Conservation (phyloP, 2,113 vertebrate species). For the Taurulus bubalis region DNA sequence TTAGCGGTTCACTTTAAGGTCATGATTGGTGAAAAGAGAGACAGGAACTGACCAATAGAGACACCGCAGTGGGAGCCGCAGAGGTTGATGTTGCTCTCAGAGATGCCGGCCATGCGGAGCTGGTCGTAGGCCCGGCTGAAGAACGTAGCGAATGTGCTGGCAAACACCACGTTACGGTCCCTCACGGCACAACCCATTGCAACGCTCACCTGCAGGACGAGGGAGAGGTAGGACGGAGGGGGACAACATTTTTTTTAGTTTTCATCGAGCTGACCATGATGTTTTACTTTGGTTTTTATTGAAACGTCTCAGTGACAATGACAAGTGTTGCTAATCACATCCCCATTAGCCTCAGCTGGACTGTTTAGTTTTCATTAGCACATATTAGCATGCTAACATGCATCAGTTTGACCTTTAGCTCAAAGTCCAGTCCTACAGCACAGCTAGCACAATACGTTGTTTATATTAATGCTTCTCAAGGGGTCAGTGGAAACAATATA, state of each 20-base stretch:
- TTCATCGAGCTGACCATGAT: background rate
- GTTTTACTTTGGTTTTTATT: background rate
- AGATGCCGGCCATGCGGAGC: slow-evolving; percentile 95
- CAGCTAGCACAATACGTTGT: no score
- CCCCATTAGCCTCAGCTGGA: background rate
- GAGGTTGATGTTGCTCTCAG: slow-evolving; percentile 95
- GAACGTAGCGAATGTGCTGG: slow-evolving; percentile 93
- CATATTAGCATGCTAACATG: background rate
- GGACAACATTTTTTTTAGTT: no score
- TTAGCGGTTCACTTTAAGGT: background rate
- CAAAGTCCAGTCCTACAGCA: no score
- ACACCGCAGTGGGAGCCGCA: slow-evolving; percentile 94
- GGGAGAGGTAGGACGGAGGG: background rate
- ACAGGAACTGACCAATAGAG: slow-evolving; percentile 89
- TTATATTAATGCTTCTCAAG: no score
- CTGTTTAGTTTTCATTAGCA: no score
- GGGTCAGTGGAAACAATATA: no score
- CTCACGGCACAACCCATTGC: slow-evolving; percentile 90
- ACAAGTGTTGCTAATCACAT: background rate
- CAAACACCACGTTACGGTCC: slow-evolving; percentile 90
- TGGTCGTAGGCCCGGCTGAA: slow-evolving; percentile 92
- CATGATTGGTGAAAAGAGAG: background rate
- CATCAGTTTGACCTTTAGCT: background rate
- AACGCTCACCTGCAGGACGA: slow-evolving; percentile 84
- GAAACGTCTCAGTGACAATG: background rate